phyloP scores from a whole-genome alignment of 2,797 vertebrate species.

The Iguana delicatissima region DNA sequence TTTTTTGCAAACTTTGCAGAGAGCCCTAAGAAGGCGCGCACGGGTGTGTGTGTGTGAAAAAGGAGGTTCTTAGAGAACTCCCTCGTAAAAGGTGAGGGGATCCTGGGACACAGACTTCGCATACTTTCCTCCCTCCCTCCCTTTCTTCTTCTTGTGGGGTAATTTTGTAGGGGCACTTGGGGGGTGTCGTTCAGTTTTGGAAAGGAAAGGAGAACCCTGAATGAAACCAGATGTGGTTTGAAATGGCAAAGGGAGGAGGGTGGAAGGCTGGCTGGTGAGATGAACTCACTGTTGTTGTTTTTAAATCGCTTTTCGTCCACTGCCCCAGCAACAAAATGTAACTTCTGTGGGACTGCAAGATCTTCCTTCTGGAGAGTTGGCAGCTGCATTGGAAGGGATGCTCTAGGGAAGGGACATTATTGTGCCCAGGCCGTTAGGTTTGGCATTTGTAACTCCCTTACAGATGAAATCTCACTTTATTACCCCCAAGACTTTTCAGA shows the following conservation, averaged over 20 bases:
- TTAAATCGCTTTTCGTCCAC: background rate
- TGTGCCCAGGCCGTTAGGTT: background rate
- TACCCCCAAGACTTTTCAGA: background rate
- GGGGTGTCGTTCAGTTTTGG: background rate
- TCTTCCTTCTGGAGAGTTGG: background rate
- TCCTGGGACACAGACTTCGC: background rate
- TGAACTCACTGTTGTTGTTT: background rate
- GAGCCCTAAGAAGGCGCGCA: background rate
- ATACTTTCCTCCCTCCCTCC: background rate
- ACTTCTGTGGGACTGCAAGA: background rate
- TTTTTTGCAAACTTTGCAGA: background rate
- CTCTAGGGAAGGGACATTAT: background rate
- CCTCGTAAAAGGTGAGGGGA: background rate
- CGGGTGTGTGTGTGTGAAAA: no score
- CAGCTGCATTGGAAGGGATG: background rate
- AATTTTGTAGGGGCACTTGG: background rate
- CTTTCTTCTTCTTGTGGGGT: background rate
- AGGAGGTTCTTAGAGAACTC: no score
- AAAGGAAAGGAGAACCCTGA: constrained; percentile 23
- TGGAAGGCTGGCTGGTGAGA: background rate
- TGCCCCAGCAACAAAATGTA: background rate
- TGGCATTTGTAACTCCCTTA: background rate
- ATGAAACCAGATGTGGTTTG: constrained; percentile 37
- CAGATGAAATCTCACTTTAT: background rate
- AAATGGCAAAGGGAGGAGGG: constrained; percentile 18